These are phyloP conservation scores for Cantharis rustica DNA, from an alignment of 2,888 invertebrate species.

Conservation along the genomic window DNA sequence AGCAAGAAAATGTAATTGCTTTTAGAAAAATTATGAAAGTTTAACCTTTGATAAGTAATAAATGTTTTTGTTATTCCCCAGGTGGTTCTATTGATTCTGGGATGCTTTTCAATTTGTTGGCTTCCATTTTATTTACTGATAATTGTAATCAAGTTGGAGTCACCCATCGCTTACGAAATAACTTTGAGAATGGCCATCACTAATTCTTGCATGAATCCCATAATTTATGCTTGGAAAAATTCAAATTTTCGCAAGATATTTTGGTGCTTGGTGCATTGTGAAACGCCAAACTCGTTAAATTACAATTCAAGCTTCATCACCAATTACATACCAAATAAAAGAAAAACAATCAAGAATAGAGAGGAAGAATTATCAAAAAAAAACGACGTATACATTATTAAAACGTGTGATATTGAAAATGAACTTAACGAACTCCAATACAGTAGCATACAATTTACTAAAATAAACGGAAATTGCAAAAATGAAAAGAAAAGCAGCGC, in stretches of 20 bases:
- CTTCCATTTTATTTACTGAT: slow-evolving; percentile 74
- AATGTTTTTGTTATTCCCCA: slow-evolving; percentile 46
- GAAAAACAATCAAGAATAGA: slow-evolving; percentile 60
- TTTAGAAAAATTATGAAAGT: not conserved
- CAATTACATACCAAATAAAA: slow-evolving; percentile 62
- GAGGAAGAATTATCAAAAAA: slow-evolving; percentile 44
- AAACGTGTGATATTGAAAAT: slow-evolving; percentile 24
- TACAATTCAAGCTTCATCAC: slow-evolving; percentile 54
- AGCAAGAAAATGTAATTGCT: not conserved
- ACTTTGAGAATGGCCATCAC: slow-evolving; percentile 70
- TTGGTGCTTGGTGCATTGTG: slow-evolving; percentile 68
- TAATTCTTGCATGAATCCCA: slow-evolving; percentile 80
- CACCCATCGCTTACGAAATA: slow-evolving; percentile 47
- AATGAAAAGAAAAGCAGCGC: slow-evolving; percentile 19
- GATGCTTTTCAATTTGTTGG: slow-evolving; percentile 83
- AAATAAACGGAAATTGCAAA: slow-evolving; percentile 15
- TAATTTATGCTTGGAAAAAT: slow-evolving; percentile 87
- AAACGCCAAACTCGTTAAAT: slow-evolving; percentile 60
- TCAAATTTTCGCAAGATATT: slow-evolving; percentile 77
- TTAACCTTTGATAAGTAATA: not conserved
- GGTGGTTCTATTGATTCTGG: slow-evolving; percentile 78
- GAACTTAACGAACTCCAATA: slow-evolving; percentile 31
- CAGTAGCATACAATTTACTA: not conserved
- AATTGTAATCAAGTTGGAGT: slow-evolving; percentile 45
- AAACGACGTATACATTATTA: slow-evolving; percentile 17